These are phyloP conservation scores for Notiomystis cincta DNA, from an alignment of 2,113 vertebrate species.

Conservation along the genomic window DNA sequence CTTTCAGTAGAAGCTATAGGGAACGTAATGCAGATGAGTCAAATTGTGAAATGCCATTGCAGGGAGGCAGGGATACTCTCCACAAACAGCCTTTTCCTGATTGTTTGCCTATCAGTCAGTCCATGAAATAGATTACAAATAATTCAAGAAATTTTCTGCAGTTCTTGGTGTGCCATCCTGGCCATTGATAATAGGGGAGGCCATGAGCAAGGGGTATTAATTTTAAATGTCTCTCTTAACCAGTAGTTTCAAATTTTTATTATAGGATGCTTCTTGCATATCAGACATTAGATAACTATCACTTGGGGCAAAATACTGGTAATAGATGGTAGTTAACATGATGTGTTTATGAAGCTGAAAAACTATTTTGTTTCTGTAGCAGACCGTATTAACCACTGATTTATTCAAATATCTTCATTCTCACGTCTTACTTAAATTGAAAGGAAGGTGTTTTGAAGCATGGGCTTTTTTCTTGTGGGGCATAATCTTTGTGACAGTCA, in stretches of 20 bases:
- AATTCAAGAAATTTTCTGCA: not conserved
- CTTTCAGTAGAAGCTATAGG: not conserved
- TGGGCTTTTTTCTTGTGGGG: not conserved
- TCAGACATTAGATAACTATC: not conserved
- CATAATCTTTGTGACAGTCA: not conserved
- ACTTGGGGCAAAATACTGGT: not conserved
- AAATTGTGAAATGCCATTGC: not conserved
- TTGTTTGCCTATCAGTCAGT: not conserved
- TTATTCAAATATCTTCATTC: not conserved
- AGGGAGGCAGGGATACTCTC: not conserved
- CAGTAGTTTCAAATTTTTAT: not conserved
- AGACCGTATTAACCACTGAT: not conserved
- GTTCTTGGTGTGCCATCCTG: not conserved
- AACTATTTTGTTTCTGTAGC: not conserved
- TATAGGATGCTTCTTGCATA: not conserved
- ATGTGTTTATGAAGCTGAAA: not conserved
- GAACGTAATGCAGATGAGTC: not conserved
- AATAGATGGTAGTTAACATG: not conserved
- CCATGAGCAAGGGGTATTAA: not conserved
- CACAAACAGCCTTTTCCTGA: not conserved
- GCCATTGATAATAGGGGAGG: not conserved
- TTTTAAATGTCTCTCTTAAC: conserved; percentile 11
- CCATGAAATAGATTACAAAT: not conserved
- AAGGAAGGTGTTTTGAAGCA: not conserved
- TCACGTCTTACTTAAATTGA: not conserved